Evolutionary conservation across 1,140 invertebrate genomes (phyloP), one percentile per base, ranked within the genome.

Genomic region (Drosophila sturtevanti): DNA sequence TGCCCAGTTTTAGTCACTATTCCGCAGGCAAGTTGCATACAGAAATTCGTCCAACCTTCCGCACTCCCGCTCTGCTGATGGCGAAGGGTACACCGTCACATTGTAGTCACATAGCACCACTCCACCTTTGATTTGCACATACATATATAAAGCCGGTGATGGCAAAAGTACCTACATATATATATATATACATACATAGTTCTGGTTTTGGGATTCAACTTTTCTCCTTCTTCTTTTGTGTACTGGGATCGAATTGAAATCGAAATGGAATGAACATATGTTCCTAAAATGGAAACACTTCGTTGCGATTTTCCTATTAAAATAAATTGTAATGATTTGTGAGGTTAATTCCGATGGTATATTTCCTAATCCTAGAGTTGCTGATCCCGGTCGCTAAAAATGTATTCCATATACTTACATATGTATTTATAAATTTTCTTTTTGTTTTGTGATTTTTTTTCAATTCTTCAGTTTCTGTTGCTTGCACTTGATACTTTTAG

Each of bases 1-100:
- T 96, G 69, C 95, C 95, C 54, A 95, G 95, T 93, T 95, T 96
- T 91, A 94, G 94, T 90, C 94, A 94, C 70, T 96, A 95, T 90
- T 93, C 95, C 37, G 93, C 95, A 94, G 95, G 95, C 95, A 93
- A 93, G 94, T 94, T 48, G 18, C 24, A 48, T 55, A 54, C 31
- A 44, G 51, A 27, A n/a, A 44, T 12, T 16, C 27, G 70, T 56
- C 51, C 14, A 56, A 24, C 31, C 62, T 24, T 58, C 12, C 56
- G 58, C 66, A 64, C 41, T 48, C 10, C 16, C 9, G 41, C 41
- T 48, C 41, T 18, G 18, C 41, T 16, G 9, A 48, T 21, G 16
- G 16, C 41, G 16, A 44, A 1, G 41, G 41, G 41, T 16, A 48
- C 16, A 48, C 41, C 16, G 41, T 31, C 27, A 31, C 41, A 21